Evolutionary conservation across 2,797 vertebrate species (phyloP).

Genomic region (Synanceia verrucosa): DNA sequence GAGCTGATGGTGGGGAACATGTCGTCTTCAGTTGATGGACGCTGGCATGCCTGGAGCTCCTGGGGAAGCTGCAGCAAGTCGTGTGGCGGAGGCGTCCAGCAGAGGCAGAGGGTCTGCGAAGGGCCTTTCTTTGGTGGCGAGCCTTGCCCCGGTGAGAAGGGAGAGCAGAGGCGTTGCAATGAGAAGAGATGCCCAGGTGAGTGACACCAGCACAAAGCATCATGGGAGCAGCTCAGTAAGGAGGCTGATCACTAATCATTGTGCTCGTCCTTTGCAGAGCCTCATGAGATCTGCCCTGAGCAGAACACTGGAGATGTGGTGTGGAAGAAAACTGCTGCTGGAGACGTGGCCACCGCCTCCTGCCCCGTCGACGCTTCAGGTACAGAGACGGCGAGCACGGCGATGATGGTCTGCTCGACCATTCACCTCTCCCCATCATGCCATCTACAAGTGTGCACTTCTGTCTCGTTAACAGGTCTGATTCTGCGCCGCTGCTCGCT

Average conservation of each 20-base stretch:
- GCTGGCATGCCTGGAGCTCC: conserved; percentile 91
- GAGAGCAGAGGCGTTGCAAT: conserved; percentile 90
- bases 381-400: conserved; percentile 57
- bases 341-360: conserved; percentile 88
- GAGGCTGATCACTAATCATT: neutral
- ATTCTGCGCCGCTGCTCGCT: conserved; percentile 93
- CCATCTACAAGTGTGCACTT: conserved; percentile 8
- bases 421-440: neutral
- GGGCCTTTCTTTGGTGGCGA: conserved; percentile 93
- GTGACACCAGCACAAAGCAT: conserved; percentile 23
- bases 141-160: conserved; percentile 88
- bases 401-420: neutral
- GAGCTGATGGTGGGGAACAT: conserved; percentile 32
- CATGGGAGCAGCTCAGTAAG: neutral
- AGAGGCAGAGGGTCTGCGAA: conserved; percentile 89
- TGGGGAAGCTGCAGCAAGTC: conserved; percentile 93
- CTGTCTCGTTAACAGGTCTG: conserved; percentile 81
- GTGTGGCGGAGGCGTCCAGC: conserved; percentile 91
- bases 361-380: conserved; percentile 93
- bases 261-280: conserved; percentile 79
- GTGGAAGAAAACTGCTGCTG: conserved; percentile 94
- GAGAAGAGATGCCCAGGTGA: conserved; percentile 94
- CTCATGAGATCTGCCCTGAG: conserved; percentile 95
- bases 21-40: conserved; percentile 89
- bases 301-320: conserved; percentile 87